Base-by-base conservation (phyloP, 2,113 vertebrate genomes). In the Corvus cornix region DNA sequence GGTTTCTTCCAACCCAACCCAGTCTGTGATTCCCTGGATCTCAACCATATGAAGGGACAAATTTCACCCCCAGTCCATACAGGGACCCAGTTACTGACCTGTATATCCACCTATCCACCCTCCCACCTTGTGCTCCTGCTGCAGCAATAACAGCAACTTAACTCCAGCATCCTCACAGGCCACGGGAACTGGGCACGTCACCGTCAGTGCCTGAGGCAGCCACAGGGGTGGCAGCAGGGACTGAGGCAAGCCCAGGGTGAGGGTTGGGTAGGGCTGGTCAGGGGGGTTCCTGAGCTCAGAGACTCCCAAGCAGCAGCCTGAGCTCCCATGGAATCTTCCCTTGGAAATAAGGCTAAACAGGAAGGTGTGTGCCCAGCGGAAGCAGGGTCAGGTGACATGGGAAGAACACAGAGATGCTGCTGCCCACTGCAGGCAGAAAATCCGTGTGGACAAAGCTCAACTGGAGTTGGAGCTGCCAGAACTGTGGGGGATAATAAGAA, bases 391-490 rank as follows among this genome's bases (percentile, higher is more conserved):
- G 60, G 21, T 31, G 52, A 18, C 21, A 7, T 4, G 35, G 21
- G 52, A 37, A 59, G 21, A 59, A 59, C 72, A 59, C 7, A 33
- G 53, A 68, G 31, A 33, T 19, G 53, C 53, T 68, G 53, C 37
- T 67, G 21, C 20, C 35, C 44, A 14, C 30, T 33, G 63, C 0
- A 27, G 37, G 46, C 33, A 69, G 22, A 33, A 77, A 77, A 87
- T 39, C 55, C 0, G 0, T 8, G 8, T 12, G 39, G 63, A 24
- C 35, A 35, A 67, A 67, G 44, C 30, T 59, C 35, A 58, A 0
- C 8, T 11, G 12, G 49, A 39, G 22, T 4, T 64, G 30, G 19
- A 67, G 53, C 53, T 59, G 46, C 46, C 63, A 52, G 37, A 68
- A 33, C 31, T 52, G 31, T 16, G 12, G 33, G 63, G 39, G 4